Evolutionary conservation across 2,113 vertebrate species (phyloP), one percentile per base, ranked within the genome.

Genomic region (Dunckerocampus dactyliophorus): DNA sequence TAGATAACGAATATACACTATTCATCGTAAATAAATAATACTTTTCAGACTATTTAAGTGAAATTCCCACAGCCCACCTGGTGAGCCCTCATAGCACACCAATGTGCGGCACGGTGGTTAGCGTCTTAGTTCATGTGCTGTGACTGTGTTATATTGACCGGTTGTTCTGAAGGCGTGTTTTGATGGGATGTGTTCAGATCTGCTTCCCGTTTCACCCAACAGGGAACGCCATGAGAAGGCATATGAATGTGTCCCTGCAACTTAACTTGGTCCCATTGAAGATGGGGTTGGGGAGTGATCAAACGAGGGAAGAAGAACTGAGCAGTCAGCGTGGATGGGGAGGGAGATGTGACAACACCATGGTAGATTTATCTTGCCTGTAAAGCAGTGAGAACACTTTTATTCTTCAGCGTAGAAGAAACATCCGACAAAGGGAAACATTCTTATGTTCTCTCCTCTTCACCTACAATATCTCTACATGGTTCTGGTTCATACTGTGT

Each of bases 381-480:
- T 52, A 6, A 52, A 28, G 21, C 50, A 52, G 22, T 14, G 16
- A 52, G 22, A 22, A 50, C 1, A n/a, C 21, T 14, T 50, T 50
- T 50, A 22, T 1, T 12, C 22, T 50, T 22, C 20, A 13, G 24
- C 5, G 24, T 28, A 28, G 24, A 22, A 16, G 22, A 52, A 52
- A 28, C 6, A 3, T 22, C 6, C 46, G 22, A 16, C 11, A 22
- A n/a, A 28, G 24, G 21, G n/a, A 49, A 20, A 15, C 20, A 4
- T 53, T 24, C 51, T 53, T 20, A 22, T 24, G 22, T 13, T 28
- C 8, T 56, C 10, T 17, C 28, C n/a, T 5, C 16, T 19, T 42
- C 10, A 28, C 22, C 58, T 60, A 60, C 39, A 17, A 53, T 83
- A 80, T 74, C 72, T 83, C 60, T 52, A 65, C 6, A 34, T 34